Percentiles rank a stretch among this genome's conserved stretches.
phyloP scores from a whole-genome alignment of 2,888 invertebrate genomes.

The Tanypteryx hageni region DNA sequence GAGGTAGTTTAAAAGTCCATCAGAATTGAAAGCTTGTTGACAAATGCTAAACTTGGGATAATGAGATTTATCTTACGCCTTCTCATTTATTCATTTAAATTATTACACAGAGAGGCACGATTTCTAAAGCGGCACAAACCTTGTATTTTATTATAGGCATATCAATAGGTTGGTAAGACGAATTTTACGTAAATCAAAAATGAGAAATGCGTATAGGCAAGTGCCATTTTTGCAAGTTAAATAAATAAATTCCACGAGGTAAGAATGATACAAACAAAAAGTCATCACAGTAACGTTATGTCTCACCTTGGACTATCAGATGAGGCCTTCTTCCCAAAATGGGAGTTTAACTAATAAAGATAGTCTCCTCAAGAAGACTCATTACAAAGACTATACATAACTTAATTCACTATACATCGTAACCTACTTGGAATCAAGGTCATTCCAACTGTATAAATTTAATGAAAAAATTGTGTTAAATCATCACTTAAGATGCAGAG shows the following conservation, averaged over 20 bases:
- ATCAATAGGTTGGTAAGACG: too few relatives aligned
- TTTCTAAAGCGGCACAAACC: too few relatives aligned
- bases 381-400: neutral
- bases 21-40: too few relatives aligned
- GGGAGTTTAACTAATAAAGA: conserved; percentile 13
- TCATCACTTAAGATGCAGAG: too few relatives aligned
- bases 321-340: neutral
- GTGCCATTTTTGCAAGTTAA: neutral
- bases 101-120: too few relatives aligned
- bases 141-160: too few relatives aligned
- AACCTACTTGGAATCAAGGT: neutral
- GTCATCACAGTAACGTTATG: neutral
- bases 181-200: too few relatives aligned
- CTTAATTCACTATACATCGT: neutral
- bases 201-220: neutral
- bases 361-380: neutral
- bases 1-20: too few relatives aligned
- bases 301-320: neutral
- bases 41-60: too few relatives aligned
- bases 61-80: too few relatives aligned
- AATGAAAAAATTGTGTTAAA: too few relatives aligned
- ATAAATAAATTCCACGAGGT: neutral
- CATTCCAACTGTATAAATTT: neutral
- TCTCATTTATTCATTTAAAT: too few relatives aligned
- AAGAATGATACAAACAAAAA: conserved; percentile 9